Base-by-base conservation (phyloP, 2,113 vertebrate species). In the Eclectus roratus region DNA sequence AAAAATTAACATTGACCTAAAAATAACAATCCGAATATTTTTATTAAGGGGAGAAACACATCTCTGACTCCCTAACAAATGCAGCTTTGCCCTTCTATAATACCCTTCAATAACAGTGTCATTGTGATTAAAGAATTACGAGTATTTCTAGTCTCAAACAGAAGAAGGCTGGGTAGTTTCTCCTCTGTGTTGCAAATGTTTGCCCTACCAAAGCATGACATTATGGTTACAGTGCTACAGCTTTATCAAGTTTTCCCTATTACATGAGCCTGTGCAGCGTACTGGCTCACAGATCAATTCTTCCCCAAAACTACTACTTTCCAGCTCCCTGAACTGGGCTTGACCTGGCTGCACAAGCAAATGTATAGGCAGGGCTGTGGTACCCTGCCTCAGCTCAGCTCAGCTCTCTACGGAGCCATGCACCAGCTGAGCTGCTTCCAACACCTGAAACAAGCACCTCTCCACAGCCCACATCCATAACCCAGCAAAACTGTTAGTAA, bases 391-490 rank as follows among this genome's bases (percentile, higher is more conserved):
- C 79, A 52, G 46, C 21, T 25, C 63, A 58, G 72, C 39, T 52
- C 78, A 33, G 55, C 44, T 63, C 10, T 1, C 14, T 53, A 27
- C 3, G 15, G 70, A 55, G 55, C 74, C 6, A 3, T 1, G 2
- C 27, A 20, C 3, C 46, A 63, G 43, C 55, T 28, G 18, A 29
- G n/a, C 61, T 64, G 43, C 66, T 80, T 35, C 56, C 55, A 82
- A 2, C 0, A 0, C n/a, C 43, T 27, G 43, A 55, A 46, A 15
- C 60, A 56, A 56, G 24, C 82, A 33, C 17, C 27, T 19, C 66
- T 58, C 33, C 74, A 58, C 61, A 82, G 46, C n/a, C 24, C 31
- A 21, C 1, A 2, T 41, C 41, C 61, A 68, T 18, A 49, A 17
- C 73, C 5, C 37, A 7, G 37, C 55, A 68, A 44, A 86, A 53